A percentile compares a stretch with the other conserved stretches of the same genome.
Conservation (phyloP, 2,113 vertebrate genomes). For the Melospiza georgiana region DNA sequence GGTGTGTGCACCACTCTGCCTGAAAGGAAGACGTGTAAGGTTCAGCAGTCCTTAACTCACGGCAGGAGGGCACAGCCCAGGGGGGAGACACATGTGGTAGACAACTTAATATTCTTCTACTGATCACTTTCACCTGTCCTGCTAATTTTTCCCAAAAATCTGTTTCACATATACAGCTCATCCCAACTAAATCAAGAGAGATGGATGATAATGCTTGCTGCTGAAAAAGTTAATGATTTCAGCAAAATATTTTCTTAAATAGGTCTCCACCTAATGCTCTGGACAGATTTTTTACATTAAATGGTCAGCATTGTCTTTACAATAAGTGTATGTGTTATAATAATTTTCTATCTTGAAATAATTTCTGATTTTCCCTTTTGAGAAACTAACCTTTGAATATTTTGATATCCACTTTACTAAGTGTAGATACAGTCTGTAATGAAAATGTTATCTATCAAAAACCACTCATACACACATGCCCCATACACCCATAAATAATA, state of each 20-base stretch:
- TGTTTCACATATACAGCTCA: not conserved
- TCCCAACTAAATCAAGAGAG: not conserved
- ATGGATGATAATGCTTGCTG: not conserved
- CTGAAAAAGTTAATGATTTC: not conserved
- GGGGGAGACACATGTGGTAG: not conserved
- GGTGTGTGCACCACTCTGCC: fast-evolving
- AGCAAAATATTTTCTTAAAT: not conserved
- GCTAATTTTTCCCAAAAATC: not conserved
- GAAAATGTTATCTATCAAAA: not conserved
- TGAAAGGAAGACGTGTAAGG: not conserved
- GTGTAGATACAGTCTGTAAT: not conserved
- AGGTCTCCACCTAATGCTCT: not conserved
- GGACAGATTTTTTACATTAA: not conserved
- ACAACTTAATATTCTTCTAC: not conserved
- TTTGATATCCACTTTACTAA: not conserved
- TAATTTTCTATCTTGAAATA: not conserved
- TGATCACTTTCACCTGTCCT: not conserved
- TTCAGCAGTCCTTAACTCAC: not conserved
- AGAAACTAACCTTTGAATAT: not conserved
- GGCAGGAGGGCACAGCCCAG: fast-evolving
- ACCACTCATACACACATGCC: fast-evolving
- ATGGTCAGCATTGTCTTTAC: not conserved
- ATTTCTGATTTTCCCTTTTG: not conserved
- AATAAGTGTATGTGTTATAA: not conserved
- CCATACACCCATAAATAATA: not conserved